Evolutionary conservation across 2,113 vertebrate species (phyloP).

Genomic region (Neodon shergylaensis): DNA sequence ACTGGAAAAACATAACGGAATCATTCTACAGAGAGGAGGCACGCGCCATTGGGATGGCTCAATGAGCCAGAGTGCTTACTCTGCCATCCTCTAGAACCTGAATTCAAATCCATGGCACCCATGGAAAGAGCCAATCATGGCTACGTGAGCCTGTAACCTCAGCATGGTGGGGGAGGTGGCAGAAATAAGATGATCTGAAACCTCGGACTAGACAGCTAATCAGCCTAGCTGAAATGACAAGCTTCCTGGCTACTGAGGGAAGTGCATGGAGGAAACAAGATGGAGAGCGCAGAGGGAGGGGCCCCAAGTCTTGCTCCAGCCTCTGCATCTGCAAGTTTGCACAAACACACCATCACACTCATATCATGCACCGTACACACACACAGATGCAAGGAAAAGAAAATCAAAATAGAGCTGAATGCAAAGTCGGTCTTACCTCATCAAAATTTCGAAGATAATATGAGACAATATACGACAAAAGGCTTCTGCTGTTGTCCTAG

Average conservation of each 20-base stretch:
- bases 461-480: constrained; percentile 94
- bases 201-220: not conserved
- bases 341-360: too few species aligned
- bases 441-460: constrained; percentile 97
- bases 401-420: constrained; percentile 53
- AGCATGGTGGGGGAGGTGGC: too few species aligned
- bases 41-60: not conserved
- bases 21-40: accelerated
- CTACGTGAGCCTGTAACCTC: too few species aligned
- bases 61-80: not conserved
- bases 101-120: not conserved
- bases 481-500: constrained; percentile 95
- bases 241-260: not conserved
- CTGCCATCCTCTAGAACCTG: not conserved
- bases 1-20: not conserved
- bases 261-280: not conserved
- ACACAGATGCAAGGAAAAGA: not conserved
- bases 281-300: not conserved
- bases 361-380: not conserved
- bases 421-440: constrained; percentile 87
- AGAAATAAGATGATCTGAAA: not conserved
- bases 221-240: not conserved
- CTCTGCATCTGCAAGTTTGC: not conserved
- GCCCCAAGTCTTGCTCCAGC: not conserved
- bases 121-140: not conserved